Evolutionary conservation across 2,797 vertebrate species (phyloP).

Genomic region (Crypturellus tataupa): DNA sequence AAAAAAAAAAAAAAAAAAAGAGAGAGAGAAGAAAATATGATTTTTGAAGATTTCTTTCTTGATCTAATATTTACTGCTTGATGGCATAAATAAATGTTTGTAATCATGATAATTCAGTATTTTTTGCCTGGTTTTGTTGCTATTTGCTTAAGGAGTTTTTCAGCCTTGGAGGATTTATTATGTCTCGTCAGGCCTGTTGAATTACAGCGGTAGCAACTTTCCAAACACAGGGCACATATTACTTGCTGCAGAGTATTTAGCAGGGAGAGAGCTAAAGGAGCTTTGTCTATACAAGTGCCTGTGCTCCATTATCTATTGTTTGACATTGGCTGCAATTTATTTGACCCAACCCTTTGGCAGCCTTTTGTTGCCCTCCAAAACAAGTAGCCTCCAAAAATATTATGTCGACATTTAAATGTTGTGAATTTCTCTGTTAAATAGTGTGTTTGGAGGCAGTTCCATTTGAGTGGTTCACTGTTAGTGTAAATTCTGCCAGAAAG

Average conservation of each 20-base stretch:
- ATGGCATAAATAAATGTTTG: neutral
- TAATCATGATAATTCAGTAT: neutral
- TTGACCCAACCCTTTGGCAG: conserved; percentile 47
- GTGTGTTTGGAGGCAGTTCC: conserved; percentile 19
- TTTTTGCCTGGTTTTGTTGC: neutral
- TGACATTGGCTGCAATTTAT: conserved; percentile 32
- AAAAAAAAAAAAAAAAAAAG: too few relatives aligned
- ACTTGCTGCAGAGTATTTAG: conserved; percentile 1
- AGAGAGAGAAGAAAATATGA: neutral
- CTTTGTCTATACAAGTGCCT: neutral
- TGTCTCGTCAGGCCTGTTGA: neutral
- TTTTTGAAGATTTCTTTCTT: neutral
- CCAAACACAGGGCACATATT: neutral
- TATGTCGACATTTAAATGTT: conserved; percentile 38
- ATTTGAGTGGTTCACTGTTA: conserved; percentile 25
- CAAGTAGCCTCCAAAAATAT: conserved; percentile 63
- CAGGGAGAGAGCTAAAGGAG: neutral
- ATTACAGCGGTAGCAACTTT: neutral
- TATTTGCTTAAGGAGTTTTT: neutral
- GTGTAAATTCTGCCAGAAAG: conserved; percentile 26
- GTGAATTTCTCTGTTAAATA: conserved; percentile 50
- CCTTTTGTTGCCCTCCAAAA: conserved; percentile 23
- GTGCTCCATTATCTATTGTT: conserved; percentile 23
- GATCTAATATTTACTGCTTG: neutral
- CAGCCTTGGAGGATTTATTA: neutral